These are phyloP conservation scores for Aphidoletes aphidimyza DNA, from an alignment of 2,888 invertebrate species.

Conservation along the genomic window DNA sequence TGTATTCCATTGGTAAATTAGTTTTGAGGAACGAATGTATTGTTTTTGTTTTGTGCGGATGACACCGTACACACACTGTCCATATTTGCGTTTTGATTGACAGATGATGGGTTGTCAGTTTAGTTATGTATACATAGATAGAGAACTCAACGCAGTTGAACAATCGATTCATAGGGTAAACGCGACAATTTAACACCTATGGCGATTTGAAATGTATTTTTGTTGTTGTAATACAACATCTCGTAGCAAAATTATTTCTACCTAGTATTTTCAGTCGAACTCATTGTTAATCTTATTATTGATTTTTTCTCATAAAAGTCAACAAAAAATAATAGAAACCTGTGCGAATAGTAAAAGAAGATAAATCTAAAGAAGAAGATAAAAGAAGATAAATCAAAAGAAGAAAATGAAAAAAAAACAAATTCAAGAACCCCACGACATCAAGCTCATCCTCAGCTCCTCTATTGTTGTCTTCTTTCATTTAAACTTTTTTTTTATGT, in stretches of 20 bases:
- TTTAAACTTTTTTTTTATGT: neutral
- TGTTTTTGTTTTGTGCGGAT: constrained; percentile 10
- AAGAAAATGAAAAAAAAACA: neutral
- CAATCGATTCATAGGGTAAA: neutral
- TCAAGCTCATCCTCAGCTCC: neutral
- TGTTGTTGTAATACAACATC: too few species aligned
- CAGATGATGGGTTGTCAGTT: constrained; percentile 49
- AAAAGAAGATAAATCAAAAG: neutral
- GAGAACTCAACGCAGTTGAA: neutral
- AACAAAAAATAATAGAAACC: neutral
- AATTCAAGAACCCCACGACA: constrained; percentile 8
- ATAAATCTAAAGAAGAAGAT: too few species aligned
- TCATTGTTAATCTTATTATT: neutral
- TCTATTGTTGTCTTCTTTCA: neutral
- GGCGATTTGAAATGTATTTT: too few species aligned
- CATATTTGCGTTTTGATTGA: constrained; percentile 26
- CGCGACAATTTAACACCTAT: neutral
- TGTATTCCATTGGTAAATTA: neutral
- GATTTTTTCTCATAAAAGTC: neutral
- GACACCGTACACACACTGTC: neutral
- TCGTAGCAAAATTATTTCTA: neutral
- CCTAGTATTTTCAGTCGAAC: neutral
- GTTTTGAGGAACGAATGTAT: neutral
- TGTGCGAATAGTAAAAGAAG: neutral
- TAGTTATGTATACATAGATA: neutral